phyloP scores from a whole-genome alignment of 2,113 vertebrate genomes.

The Ovis canadensis region DNA sequence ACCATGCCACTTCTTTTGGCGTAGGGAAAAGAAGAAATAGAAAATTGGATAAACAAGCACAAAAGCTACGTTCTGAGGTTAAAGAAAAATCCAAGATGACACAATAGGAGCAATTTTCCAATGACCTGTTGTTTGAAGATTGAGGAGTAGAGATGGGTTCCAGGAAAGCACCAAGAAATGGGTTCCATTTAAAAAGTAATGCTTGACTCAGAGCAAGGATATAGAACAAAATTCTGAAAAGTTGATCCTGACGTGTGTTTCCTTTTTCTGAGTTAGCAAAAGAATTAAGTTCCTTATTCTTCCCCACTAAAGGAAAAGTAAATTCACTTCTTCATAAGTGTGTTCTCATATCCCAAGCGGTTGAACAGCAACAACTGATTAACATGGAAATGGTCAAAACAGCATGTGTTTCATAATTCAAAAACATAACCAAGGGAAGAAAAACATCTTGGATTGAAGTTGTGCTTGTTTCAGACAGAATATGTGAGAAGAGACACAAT shows the following conservation, averaged over 20 bases:
- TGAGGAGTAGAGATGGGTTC: not conserved
- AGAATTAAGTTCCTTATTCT: not conserved
- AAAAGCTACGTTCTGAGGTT: not conserved
- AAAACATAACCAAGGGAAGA: not conserved
- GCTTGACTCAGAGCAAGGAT: not conserved
- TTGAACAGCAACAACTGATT: not conserved
- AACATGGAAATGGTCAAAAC: not conserved
- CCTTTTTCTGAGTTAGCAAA: not conserved
- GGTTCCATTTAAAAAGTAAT: not conserved
- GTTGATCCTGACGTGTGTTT: not conserved
- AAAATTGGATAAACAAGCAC: not conserved
- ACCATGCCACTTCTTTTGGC: not conserved
- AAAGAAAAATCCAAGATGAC: constrained; percentile 13
- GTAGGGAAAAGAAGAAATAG: not conserved
- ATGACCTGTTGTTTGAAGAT: not conserved
- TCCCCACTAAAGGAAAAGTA: not conserved
- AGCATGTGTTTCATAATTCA: not conserved
- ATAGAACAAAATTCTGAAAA: not conserved
- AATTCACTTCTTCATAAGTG: not conserved
- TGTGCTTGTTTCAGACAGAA: not conserved
- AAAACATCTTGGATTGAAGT: not conserved
- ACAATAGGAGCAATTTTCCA: not conserved
- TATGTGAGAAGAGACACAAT: not conserved
- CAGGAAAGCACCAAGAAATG: not conserved
- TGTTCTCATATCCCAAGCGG: not conserved